These are phyloP conservation scores for Chaetodon trifasciatus DNA, from an alignment of 2,797 vertebrate genomes.

Conservation along the genomic window DNA sequence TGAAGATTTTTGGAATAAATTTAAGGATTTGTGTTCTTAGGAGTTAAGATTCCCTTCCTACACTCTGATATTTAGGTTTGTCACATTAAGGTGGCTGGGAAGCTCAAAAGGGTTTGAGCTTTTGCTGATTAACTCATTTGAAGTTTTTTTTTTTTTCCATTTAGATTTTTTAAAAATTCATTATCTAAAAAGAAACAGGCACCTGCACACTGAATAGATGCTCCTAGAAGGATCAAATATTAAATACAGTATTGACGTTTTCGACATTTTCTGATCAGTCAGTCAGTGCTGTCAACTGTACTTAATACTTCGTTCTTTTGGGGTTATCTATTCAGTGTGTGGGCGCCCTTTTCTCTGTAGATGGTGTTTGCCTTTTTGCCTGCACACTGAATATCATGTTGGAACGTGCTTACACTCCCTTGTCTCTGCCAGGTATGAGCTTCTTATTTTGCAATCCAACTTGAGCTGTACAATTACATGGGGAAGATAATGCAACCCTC, in stretches of 20 bases:
- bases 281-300: not conserved
- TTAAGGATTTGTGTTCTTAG: conserved; percentile 2
- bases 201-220: too few species aligned
- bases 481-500: not conserved
- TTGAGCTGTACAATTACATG: not conserved
- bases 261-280: not conserved
- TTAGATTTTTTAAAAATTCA: not conserved
- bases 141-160: not conserved
- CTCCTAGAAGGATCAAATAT: not conserved
- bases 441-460: not conserved
- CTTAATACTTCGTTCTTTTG: not conserved
- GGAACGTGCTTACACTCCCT: not conserved
- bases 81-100: not conserved
- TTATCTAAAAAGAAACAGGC: conserved; percentile 4
- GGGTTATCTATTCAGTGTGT: not conserved
- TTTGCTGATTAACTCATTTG: conserved; percentile 9
- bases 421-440: not conserved
- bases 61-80: not conserved
- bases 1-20: conserved; percentile 21
- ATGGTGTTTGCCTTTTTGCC: not conserved
- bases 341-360: not conserved
- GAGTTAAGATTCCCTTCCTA: not conserved
- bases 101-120: not conserved
- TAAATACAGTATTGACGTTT: not conserved
- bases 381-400: not conserved